These are phyloP conservation scores for Cerceris rybyensis DNA, from an alignment of 2,888 invertebrate species.

Conservation along the genomic window DNA sequence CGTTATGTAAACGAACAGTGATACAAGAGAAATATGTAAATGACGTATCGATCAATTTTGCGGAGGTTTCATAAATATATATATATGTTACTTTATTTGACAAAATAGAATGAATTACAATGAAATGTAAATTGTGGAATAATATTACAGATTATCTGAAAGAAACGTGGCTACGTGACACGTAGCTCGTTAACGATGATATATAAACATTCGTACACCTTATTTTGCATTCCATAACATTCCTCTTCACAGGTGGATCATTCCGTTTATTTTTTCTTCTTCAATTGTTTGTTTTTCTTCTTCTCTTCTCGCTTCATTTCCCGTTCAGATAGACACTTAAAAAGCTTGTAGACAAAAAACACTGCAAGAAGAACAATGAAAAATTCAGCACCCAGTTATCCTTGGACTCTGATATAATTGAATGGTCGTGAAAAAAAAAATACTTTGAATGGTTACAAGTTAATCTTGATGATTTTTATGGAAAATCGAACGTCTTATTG, in stretches of 20 bases:
- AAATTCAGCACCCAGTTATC: not conserved
- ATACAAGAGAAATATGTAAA: not conserved
- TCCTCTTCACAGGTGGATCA: not conserved
- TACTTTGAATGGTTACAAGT: too few relatives aligned
- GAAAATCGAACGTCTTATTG: too few relatives aligned
- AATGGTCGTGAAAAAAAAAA: too few relatives aligned
- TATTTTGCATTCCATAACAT: not conserved
- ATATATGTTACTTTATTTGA: slow-evolving; percentile 71
- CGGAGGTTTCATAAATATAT: not conserved
- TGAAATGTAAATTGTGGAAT: slow-evolving; percentile 39
- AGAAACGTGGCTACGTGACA: slow-evolving; percentile 1
- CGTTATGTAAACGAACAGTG: not conserved
- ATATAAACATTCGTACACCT: not conserved
- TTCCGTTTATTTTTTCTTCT: slow-evolving; percentile 87
- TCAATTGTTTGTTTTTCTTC: slow-evolving; percentile 89
- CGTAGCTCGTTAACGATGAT: not conserved
- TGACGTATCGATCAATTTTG: not conserved
- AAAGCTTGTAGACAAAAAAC: slow-evolving; percentile 93
- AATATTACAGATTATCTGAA: not conserved
- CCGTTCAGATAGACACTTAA: slow-evolving; percentile 90
- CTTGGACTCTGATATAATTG: too few relatives aligned
- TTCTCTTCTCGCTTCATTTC: slow-evolving; percentile 91
- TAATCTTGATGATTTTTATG: too few relatives aligned
- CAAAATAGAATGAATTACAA: slow-evolving; percentile 60
- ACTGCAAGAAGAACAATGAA: slow-evolving; percentile 83